A percentile compares a stretch with the other conserved stretches of the same genome.
Conservation (phyloP, 2,797 vertebrate genomes). For the Cossypha niveicapilla region DNA sequence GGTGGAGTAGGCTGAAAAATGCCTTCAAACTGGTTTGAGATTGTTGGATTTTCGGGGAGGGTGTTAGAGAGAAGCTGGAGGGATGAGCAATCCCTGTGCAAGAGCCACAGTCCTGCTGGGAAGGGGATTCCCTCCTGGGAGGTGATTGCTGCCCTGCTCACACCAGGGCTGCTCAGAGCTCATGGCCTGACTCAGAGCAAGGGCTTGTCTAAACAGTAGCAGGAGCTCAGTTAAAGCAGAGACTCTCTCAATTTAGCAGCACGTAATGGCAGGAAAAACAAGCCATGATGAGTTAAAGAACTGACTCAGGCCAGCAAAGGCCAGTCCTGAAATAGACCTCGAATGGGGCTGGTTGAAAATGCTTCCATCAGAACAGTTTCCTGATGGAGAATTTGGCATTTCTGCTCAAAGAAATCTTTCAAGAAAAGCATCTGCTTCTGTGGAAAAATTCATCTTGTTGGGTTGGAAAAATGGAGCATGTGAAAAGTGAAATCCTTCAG, state of each 20-base stretch:
- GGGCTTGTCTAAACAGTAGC: constrained; percentile 6
- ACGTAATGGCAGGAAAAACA: constrained; percentile 9
- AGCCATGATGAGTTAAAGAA: not conserved
- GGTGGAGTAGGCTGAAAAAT: not conserved
- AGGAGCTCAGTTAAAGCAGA: not conserved
- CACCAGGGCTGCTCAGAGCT: accelerated
- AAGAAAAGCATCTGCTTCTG: constrained; percentile 63
- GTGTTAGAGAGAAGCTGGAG: not conserved
- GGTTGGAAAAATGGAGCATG: constrained; percentile 56
- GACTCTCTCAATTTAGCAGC: not conserved
- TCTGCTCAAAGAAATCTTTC: constrained; percentile 60
- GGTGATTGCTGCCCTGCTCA: not conserved
- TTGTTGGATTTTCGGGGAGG: not conserved
- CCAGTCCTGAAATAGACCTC: constrained; percentile 60
- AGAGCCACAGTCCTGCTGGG: not conserved
- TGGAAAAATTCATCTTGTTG: constrained; percentile 57
- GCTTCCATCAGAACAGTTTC: constrained; percentile 56
- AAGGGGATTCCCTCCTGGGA: not conserved
- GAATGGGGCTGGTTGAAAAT: not conserved
- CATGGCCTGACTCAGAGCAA: not conserved
- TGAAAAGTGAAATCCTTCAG: constrained; percentile 37
- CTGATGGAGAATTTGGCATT: constrained; percentile 61
- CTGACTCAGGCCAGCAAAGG: constrained; percentile 44
- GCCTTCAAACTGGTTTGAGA: not conserved
- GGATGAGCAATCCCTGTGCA: not conserved